Percentiles rank a stretch among this genome's conserved stretches.
Conservation (phyloP, 2,888 invertebrate species). For the Lasius platythorax region DNA sequence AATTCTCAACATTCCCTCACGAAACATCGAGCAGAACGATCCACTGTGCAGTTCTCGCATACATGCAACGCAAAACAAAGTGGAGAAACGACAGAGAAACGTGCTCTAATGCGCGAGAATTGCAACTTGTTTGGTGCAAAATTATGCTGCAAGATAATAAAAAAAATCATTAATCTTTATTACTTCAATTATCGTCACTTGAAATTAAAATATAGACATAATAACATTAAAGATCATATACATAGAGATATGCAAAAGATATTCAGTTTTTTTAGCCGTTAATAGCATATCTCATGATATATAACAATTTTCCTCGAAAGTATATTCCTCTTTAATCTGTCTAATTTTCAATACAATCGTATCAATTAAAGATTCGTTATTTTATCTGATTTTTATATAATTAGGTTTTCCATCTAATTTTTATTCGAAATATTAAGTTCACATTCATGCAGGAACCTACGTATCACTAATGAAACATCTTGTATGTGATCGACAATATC, state of each 20-base stretch:
- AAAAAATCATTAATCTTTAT: background rate
- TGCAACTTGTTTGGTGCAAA: background rate
- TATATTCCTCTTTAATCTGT: background rate
- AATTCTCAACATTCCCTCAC: slow-evolving; percentile 63
- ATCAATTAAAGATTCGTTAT: background rate
- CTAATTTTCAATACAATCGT: background rate
- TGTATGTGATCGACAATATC: background rate
- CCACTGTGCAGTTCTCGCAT: background rate
- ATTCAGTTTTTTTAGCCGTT: background rate
- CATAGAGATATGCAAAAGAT: background rate
- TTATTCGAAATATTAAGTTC: background rate
- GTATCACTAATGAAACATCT: background rate
- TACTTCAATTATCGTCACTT: background rate
- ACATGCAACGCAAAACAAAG: background rate
- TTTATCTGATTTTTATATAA: background rate
- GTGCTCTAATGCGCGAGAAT: background rate
- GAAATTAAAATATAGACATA: background rate
- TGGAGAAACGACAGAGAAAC: background rate
- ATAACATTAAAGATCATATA: background rate
- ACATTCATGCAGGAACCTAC: background rate
- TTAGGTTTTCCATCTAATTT: background rate
- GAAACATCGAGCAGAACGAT: background rate
- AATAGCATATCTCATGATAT: background rate
- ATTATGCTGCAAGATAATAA: background rate
- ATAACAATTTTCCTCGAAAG: background rate